A percentile compares a stretch with the other conserved stretches of the same genome.
These are phyloP conservation scores for Harpagoxenus sublaevis DNA, from an alignment of 2,888 invertebrate species.

Conservation along the genomic window DNA sequence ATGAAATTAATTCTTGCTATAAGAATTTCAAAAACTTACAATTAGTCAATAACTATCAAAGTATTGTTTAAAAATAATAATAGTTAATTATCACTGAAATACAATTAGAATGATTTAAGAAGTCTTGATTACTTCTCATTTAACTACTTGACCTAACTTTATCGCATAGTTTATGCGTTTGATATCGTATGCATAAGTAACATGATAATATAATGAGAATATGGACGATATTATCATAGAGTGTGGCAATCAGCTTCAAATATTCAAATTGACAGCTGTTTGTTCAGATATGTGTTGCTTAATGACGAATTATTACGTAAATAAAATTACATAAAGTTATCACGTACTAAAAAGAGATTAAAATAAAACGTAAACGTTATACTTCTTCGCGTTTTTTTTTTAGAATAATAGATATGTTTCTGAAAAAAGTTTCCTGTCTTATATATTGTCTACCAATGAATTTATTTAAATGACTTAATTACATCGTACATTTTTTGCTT, in stretches of 20 bases:
- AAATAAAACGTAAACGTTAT: not conserved
- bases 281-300: not conserved
- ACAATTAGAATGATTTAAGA: not conserved
- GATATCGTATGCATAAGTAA: not conserved
- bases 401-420: not conserved
- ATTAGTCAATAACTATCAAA: not conserved
- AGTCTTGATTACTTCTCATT: not conserved
- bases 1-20: conserved; percentile 1
- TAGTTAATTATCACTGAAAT: not conserved
- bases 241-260: not conserved
- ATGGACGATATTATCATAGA: not conserved
- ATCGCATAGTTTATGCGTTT: not conserved
- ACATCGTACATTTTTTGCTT: too few relatives aligned
- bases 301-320: not conserved
- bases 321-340: not conserved
- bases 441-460: not conserved
- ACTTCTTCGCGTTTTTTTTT: not conserved
- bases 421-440: not conserved
- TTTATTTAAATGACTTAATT: not conserved
- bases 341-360: not conserved
- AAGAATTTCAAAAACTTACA: not conserved
- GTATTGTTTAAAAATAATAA: not conserved
- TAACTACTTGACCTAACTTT: not conserved
- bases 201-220: not conserved
- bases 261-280: not conserved